These are phyloP conservation scores for Alcedo atthis DNA, from an alignment of 2,797 vertebrate species.

Conservation along the genomic window DNA sequence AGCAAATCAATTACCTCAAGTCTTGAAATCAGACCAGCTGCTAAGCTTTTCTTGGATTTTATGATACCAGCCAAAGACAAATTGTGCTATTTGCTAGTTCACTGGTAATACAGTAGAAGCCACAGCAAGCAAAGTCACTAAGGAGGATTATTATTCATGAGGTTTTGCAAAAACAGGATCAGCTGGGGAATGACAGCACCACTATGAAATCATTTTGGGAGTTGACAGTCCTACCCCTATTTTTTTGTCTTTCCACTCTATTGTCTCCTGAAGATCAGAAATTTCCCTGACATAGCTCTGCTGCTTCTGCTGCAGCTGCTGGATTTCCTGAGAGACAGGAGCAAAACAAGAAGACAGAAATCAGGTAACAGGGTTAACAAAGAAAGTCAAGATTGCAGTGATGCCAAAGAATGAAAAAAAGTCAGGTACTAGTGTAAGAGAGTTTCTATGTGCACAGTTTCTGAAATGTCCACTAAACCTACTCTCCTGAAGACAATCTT, in stretches of 20 bases:
- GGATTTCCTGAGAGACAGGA: slow-evolving; percentile 87
- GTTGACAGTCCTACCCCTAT: slow-evolving; percentile 89
- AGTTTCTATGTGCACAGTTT: not conserved
- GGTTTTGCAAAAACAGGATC: not conserved
- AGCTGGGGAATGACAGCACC: not conserved
- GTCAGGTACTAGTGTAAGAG: not conserved
- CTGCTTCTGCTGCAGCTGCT: slow-evolving; percentile 91
- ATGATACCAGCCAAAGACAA: not conserved
- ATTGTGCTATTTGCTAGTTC: not conserved
- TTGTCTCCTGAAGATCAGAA: slow-evolving; percentile 94
- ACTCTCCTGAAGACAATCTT: not conserved
- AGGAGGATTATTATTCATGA: not conserved
- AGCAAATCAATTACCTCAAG: not conserved
- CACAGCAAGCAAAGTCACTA: slow-evolving; percentile 7
- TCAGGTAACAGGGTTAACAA: slow-evolving; percentile 62
- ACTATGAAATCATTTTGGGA: not conserved
- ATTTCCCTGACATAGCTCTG: slow-evolving; percentile 90
- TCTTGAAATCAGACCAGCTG: not conserved
- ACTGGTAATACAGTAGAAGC: not conserved
- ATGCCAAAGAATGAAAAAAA: slow-evolving; percentile 36
- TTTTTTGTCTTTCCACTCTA: slow-evolving; percentile 99
- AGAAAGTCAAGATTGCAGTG: not conserved
- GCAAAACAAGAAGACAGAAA: slow-evolving; percentile 71
- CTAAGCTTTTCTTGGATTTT: slow-evolving; percentile 38
- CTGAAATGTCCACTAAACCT: not conserved